A percentile compares a stretch with the other conserved stretches of the same genome.
phyloP scores from a whole-genome alignment of 2,797 vertebrate species.

The Micrastur ruficollis region DNA sequence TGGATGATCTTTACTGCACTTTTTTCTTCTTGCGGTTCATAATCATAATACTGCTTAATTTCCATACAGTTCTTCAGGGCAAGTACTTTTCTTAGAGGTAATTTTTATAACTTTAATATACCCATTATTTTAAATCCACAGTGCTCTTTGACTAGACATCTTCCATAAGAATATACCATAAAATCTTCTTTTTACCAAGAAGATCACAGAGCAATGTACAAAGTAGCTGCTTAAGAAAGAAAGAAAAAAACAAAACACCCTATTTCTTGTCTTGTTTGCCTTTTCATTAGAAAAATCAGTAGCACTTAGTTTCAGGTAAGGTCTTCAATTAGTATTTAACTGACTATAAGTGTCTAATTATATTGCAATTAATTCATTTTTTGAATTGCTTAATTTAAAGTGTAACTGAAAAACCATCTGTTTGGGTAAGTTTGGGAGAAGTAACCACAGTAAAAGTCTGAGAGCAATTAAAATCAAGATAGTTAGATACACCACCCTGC shows the following conservation, averaged over 20 bases:
- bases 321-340: constrained; percentile 8
- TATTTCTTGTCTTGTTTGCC: background rate
- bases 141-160: background rate
- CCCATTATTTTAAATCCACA: background rate
- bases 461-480: background rate
- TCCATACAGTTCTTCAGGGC: background rate
- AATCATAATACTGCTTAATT: background rate
- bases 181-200: background rate
- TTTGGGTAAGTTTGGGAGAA: background rate
- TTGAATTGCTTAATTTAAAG: constrained; percentile 9
- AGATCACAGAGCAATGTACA: background rate
- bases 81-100: background rate
- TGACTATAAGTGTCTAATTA: constrained; percentile 8
- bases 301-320: background rate
- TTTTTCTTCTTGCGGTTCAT: background rate
- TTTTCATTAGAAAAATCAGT: background rate
- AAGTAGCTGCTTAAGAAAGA: background rate
- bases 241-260: background rate
- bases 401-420: background rate
- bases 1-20: background rate
- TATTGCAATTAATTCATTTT: constrained; percentile 14
- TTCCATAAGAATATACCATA: background rate
- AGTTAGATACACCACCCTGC: background rate
- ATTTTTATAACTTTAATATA: background rate
- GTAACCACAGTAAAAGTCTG: background rate